phyloP scores from a whole-genome alignment of 2,888 invertebrate genomes.

The Cephus nigrinus region DNA sequence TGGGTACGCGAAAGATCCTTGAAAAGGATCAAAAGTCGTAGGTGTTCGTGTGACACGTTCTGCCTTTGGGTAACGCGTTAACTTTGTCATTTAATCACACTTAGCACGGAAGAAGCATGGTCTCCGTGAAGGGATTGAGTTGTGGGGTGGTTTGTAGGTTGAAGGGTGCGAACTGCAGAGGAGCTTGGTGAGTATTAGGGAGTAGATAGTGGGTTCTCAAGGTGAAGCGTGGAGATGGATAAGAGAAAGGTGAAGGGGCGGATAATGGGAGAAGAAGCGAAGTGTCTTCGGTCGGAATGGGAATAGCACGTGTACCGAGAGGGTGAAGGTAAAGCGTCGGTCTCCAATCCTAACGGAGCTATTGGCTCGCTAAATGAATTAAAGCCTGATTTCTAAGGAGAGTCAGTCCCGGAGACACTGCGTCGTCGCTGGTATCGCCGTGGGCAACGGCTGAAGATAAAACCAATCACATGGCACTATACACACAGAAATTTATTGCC shows the following conservation, averaged over 20 bases:
- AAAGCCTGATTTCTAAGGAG: slow-evolving; percentile 50
- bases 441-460: slow-evolving; percentile 47
- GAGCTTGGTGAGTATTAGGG: neutral
- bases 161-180: neutral
- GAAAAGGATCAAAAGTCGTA: slow-evolving; percentile 2
- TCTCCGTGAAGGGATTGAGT: neutral
- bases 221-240: neutral
- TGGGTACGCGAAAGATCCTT: neutral
- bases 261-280: neutral
- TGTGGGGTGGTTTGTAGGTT: neutral
- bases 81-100: slow-evolving; percentile 11
- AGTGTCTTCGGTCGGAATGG: neutral
- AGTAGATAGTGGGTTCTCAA: neutral
- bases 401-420: slow-evolving; percentile 19
- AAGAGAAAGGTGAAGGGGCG: neutral
- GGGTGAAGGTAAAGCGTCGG: neutral
- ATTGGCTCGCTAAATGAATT: slow-evolving; percentile 47
- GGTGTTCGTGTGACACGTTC: neutral
- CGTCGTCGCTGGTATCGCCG: slow-evolving; percentile 14
- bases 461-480: slow-evolving; percentile 62
- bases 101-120: slow-evolving; percentile 1
- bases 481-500: slow-evolving; percentile 63
- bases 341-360: neutral
- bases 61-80: neutral
- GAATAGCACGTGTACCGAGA: neutral